phyloP scores from a whole-genome alignment of 2,888 invertebrate species.

The Capitulum mitella region DNA sequence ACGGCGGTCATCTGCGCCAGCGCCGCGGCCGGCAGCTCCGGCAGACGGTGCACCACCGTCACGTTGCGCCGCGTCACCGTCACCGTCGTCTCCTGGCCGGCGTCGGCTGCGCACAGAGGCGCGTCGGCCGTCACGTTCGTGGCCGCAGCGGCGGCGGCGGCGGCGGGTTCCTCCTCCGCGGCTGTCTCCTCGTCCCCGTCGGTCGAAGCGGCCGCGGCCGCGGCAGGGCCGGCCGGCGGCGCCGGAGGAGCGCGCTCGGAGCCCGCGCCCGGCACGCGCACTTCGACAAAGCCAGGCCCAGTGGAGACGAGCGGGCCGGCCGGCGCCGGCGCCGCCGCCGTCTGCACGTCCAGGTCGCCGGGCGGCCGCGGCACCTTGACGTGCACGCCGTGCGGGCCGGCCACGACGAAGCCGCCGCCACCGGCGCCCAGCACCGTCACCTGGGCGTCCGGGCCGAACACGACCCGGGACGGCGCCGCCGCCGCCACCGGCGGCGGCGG shows the following conservation, averaged over 20 bases:
- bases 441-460: neutral
- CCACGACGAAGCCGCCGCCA: constrained; percentile 6
- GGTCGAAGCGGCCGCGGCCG: too few species aligned
- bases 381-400: constrained; percentile 14
- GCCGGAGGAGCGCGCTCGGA: neutral
- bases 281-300: neutral
- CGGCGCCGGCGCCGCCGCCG: neutral
- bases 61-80: neutral
- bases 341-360: neutral
- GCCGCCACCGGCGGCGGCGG: neutral
- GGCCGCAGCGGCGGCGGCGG: neutral
- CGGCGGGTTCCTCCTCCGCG: neutral
- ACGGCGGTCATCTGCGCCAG: constrained; percentile 17
- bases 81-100: neutral
- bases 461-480: neutral
- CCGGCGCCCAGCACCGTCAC: constrained; percentile 1
- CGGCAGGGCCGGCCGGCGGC: neutral
- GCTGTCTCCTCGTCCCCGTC: too few species aligned
- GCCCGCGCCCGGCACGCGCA: neutral
- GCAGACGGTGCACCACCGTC: neutral
- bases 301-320: neutral
- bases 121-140: neutral
- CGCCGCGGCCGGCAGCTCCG: neutral
- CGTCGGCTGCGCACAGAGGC: neutral
- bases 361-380: constrained; percentile 18